Conservation (phyloP, 2,888 invertebrate species). For the Meloe dianella region DNA sequence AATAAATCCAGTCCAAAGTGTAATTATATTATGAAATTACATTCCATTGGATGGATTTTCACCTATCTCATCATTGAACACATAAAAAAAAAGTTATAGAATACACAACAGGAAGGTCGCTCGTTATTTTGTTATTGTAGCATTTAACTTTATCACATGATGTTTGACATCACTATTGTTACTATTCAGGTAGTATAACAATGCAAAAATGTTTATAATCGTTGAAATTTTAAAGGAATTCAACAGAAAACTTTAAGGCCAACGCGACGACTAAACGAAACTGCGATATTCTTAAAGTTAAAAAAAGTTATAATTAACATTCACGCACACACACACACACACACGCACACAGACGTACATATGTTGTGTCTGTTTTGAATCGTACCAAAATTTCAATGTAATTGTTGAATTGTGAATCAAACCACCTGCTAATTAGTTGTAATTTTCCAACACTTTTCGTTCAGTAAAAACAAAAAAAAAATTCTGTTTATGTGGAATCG, state of each 20-base stretch:
- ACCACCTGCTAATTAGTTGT: neutral
- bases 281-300: neutral
- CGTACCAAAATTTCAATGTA: neutral
- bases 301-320: too few species aligned
- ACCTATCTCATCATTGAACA: neutral
- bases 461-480: too few species aligned
- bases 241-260: neutral
- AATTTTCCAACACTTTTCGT: too few species aligned
- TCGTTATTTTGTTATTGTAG: constrained; percentile 2
- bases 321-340: too few species aligned
- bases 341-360: too few species aligned
- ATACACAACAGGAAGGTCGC: constrained; percentile 6
- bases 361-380: neutral
- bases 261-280: neutral
- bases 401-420: neutral
- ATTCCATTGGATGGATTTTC: neutral
- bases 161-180: constrained; percentile 8
- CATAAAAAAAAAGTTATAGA: neutral
- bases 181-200: constrained; percentile 8
- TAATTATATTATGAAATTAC: neutral
- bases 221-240: neutral
- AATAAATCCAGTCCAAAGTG: neutral
- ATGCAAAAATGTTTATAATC: neutral
- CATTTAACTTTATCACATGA: constrained; percentile 8
- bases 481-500: too few species aligned